phyloP scores from a whole-genome alignment of 2,888 invertebrate species.

The Poecilobothrus nobilitatus region DNA sequence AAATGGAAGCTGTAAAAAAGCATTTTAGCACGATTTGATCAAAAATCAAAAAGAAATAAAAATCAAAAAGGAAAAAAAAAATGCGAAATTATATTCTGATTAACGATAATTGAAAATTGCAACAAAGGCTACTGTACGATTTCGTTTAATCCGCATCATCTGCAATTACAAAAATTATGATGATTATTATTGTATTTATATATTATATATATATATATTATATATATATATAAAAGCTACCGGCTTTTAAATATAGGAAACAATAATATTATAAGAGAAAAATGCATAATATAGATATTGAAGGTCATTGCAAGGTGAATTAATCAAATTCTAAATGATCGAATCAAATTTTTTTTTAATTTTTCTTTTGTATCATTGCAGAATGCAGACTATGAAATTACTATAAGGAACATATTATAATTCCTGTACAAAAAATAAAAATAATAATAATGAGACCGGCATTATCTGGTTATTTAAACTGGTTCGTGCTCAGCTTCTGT shows the following conservation, averaged over 20 bases:
- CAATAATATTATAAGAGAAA: background rate
- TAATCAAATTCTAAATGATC: background rate
- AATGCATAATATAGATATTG: background rate
- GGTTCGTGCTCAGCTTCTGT: no score
- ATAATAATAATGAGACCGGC: no score
- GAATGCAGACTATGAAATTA: no score
- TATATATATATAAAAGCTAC: background rate
- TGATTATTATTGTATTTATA: background rate
- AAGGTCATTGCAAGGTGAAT: background rate
- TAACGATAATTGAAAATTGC: constrained; percentile 1
- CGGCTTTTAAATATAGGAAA: background rate
- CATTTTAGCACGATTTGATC: background rate
- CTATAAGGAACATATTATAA: no score
- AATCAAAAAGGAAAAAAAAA: background rate
- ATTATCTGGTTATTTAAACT: no score
- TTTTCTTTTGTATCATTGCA: no score
- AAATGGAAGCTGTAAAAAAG: background rate
- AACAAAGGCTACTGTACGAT: background rate
- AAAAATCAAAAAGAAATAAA: background rate
- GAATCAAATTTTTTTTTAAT: background rate
- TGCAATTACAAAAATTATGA: background rate
- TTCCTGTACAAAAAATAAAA: no score
- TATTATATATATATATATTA: no score
- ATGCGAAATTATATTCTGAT: background rate
- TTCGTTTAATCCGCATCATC: background rate